These are phyloP conservation scores for Drosophila tani DNA, from an alignment of 1,140 invertebrate genomes.

Conservation along the genomic window DNA sequence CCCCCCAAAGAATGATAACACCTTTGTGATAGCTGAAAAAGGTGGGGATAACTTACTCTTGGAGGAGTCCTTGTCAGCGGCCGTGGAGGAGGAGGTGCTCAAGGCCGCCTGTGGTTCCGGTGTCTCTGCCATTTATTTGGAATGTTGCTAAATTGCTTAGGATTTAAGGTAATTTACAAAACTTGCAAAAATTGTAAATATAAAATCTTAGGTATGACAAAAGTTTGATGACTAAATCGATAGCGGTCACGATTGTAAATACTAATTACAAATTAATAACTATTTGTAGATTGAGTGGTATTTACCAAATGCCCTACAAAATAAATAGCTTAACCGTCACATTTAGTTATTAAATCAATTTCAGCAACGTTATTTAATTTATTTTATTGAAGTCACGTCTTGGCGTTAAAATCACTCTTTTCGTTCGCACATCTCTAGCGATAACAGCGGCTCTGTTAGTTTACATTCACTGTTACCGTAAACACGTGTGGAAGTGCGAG, in stretches of 20 bases:
- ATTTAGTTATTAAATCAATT: background rate
- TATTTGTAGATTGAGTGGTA: background rate
- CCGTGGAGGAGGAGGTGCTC: conserved; percentile 51
- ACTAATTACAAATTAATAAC: background rate
- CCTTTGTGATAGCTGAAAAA: background rate
- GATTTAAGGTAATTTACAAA: background rate
- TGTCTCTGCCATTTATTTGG: conserved; percentile 63
- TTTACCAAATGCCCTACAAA: too few species aligned
- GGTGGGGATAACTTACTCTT: conserved; percentile 60
- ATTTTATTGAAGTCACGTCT: background rate
- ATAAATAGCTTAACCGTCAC: background rate
- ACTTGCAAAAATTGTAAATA: conserved; percentile 43
- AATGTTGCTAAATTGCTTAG: conserved; percentile 46
- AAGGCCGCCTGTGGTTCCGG: conserved; percentile 54
- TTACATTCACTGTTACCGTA: conserved; percentile 1
- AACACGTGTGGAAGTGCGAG: conserved; percentile 28
- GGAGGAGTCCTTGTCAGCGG: conserved; percentile 66
- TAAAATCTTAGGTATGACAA: conserved; percentile 9
- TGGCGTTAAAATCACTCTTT: background rate
- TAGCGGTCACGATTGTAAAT: background rate
- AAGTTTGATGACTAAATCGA: conserved; percentile 13
- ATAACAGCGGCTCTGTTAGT: conserved; percentile 2
- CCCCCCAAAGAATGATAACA: conserved; percentile 12
- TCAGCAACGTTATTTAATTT: background rate
- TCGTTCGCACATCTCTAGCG: conserved; percentile 9